Conservation (phyloP, 2,888 invertebrate species). For the Eupithecia pulchellata region DNA sequence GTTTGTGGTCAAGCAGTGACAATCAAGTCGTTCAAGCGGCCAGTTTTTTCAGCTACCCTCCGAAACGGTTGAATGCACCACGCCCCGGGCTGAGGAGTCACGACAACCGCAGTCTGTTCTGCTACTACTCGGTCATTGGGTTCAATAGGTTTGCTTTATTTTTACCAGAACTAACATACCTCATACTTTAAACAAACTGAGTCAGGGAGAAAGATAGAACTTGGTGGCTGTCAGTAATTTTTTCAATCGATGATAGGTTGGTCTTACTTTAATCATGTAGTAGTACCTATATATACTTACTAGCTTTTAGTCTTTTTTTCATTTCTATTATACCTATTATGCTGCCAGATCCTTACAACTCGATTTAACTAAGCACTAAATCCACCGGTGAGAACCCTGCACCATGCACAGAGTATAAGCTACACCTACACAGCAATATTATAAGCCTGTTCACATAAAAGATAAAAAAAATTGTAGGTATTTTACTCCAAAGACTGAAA, state of each 20-base stretch:
- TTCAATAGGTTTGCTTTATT: conserved; percentile 13
- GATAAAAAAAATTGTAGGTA: too few relatives aligned
- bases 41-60: conserved; percentile 75
- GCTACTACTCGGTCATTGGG: conserved; percentile 10
- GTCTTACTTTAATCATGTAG: too few relatives aligned
- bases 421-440: too few relatives aligned
- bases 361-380: not conserved
- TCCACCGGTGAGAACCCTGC: not conserved
- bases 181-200: not conserved
- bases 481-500: too few relatives aligned
- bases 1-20: conserved; percentile 53
- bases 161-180: not conserved
- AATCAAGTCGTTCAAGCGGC: conserved; percentile 68
- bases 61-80: conserved; percentile 66
- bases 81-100: conserved; percentile 60
- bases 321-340: not conserved
- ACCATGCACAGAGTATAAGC: too few relatives aligned
- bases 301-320: not conserved
- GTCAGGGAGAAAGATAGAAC: not conserved
- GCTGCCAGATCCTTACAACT: too few relatives aligned
- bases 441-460: too few relatives aligned
- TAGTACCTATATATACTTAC: too few relatives aligned
- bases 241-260: too few relatives aligned
- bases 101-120: conserved; percentile 61
- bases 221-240: not conserved